Conservation (phyloP, 1,140 invertebrate species). For the Drosophila arizonae region DNA sequence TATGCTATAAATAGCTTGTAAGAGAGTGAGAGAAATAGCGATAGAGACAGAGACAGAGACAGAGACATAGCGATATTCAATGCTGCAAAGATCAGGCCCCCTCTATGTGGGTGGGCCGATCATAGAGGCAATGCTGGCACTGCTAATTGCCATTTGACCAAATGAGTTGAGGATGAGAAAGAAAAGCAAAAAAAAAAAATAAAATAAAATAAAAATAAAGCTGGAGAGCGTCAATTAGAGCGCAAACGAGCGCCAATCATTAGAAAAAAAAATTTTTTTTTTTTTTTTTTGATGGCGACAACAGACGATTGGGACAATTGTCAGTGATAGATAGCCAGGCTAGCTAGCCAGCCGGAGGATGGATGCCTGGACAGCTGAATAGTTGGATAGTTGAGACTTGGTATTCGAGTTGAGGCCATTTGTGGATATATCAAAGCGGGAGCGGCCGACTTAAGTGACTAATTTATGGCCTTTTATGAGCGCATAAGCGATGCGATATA, state of each 20-base stretch:
- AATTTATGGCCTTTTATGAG: slow-evolving; percentile 80
- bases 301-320: slow-evolving; percentile 28
- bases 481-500: slow-evolving; percentile 49
- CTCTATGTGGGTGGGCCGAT: slow-evolving; percentile 1
- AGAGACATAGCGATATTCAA: no score
- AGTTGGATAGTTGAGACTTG: slow-evolving; percentile 52
- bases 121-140: slow-evolving; percentile 2
- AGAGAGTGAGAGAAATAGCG: no score
- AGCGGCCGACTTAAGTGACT: slow-evolving; percentile 74
- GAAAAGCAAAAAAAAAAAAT: not conserved
- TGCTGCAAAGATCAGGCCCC: no score
- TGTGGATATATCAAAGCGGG: slow-evolving; percentile 71
- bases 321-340: slow-evolving; percentile 46
- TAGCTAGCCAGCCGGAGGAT: slow-evolving; percentile 53
- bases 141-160: slow-evolving; percentile 36
- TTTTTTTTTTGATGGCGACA: slow-evolving; percentile 21
- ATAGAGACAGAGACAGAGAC: not conserved
- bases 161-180: slow-evolving; percentile 17
- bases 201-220: no score
- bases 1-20: slow-evolving; percentile 10
- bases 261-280: slow-evolving; percentile 47
- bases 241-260: slow-evolving; percentile 39
- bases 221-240: slow-evolving; percentile 43
- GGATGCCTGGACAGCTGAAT: slow-evolving; percentile 38
- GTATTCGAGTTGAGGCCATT: slow-evolving; percentile 66